Evolutionary conservation across 2,113 vertebrate genomes (phyloP), one percentile per base, ranked within the genome.

Genomic region (Odontophorus gujanensis): DNA sequence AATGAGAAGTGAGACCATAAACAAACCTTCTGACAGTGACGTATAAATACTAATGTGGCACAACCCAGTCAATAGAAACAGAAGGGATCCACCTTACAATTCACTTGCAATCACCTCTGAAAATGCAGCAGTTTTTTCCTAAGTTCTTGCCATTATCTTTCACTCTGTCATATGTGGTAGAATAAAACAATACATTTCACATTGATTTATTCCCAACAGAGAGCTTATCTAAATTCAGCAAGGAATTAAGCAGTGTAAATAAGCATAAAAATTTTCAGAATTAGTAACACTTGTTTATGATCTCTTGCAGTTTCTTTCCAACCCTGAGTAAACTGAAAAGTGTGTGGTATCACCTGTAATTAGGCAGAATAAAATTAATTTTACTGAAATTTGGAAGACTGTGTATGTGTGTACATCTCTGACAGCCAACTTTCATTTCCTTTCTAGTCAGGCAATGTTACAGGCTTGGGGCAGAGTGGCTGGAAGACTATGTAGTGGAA

Each of bases 181-280:
- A 59, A 91, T 80, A 59, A 86, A 87, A 80, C 85, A 14, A 82
- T 90, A 81, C 22, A n/a, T 96, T 94, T 77, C 62, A 38, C 24
- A 25, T 4, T 65, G 47, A 55, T 92, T 89, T 82, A 62, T 84
- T 79, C 47, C 36, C 11, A 81, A 65, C n/a, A 85, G 58, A 66
- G n/a, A 77, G 4, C 3, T 87, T 78, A 53, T 51, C 22, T 83
- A 85, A 95, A 89, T 89, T 93, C 81, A 80, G 9, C 51, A 50
- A 66, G 51, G 13, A 32, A 87, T 91, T 83, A 77, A 81, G 89
- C 38, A 74, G 67, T 48, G 28, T 42, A 89, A 92, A 92, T 77
- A 89, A 80, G 15, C 42, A 30, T 92, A 19, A 59, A 2, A 55
- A 7, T 66, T 91, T 28, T 36, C 45, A 82, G 24, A 87, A 79